Percentiles rank a stretch among this genome's conserved stretches.
Conservation (phyloP, 2,797 vertebrate species). For the Schizothorax lantsangensis region DNA sequence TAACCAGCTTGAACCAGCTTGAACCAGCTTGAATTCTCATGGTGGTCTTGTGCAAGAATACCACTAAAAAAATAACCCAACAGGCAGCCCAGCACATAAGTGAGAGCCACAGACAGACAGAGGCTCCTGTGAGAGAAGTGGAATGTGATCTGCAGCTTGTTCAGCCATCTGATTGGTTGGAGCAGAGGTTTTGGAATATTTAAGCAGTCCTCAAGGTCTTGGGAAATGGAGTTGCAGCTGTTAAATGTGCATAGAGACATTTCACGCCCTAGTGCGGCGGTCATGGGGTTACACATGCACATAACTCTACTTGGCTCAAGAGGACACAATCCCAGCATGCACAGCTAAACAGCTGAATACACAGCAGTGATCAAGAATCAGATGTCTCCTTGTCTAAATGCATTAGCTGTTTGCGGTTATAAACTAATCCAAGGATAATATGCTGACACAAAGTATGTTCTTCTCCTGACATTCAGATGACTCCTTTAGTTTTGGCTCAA, state of each 20-base stretch:
- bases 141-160: background rate
- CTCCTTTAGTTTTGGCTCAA: constrained; percentile 85
- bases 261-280: constrained; percentile 54
- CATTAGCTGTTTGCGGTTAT: background rate
- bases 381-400: background rate
- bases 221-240: constrained; percentile 63
- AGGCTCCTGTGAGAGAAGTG: constrained; percentile 16
- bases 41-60: background rate
- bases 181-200: constrained; percentile 12
- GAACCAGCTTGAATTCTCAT: background rate
- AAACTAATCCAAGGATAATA: background rate
- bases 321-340: constrained; percentile 47
- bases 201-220: constrained; percentile 38
- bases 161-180: constrained; percentile 28
- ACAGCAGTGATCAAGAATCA: background rate
- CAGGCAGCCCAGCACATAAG: background rate
- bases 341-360: background rate
- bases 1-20: background rate
- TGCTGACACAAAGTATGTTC: constrained; percentile 37
- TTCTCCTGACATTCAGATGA: constrained; percentile 78
- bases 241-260: constrained; percentile 56
- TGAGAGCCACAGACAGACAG: constrained; percentile 28
- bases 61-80: background rate
- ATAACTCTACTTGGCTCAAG: constrained; percentile 15
- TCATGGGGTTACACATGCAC: constrained; percentile 45